A percentile compares a stretch with the other conserved stretches of the same genome.
These are phyloP conservation scores for Andricus curvator DNA, from an alignment of 2,888 invertebrate genomes.

Conservation along the genomic window DNA sequence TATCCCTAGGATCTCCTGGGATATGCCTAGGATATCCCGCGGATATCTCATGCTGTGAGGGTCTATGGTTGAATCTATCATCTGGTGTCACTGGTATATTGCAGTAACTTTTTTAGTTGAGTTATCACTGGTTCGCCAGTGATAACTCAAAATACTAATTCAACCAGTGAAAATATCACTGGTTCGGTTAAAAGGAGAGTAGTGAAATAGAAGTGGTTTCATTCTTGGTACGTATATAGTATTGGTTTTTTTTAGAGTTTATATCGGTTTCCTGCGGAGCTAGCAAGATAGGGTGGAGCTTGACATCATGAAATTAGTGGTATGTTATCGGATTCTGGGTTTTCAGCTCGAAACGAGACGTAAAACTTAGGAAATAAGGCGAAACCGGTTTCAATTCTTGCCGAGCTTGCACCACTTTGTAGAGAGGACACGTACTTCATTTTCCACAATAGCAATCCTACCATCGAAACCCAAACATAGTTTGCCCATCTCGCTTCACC, in stretches of 20 bases:
- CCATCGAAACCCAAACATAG: slow-evolving; percentile 19
- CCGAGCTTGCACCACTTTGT: slow-evolving; percentile 50
- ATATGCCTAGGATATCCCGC: too few relatives aligned
- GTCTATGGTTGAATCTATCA: too few relatives aligned
- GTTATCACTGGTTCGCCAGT: too few relatives aligned
- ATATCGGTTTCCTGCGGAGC: slow-evolving; percentile 50
- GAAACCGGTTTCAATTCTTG: slow-evolving; percentile 52
- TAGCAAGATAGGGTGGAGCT: slow-evolving; percentile 49
- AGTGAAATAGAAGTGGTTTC: too few relatives aligned
- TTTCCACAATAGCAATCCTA: slow-evolving; percentile 32
- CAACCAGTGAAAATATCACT: too few relatives aligned
- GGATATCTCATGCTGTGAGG: too few relatives aligned
- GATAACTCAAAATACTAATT: too few relatives aligned
- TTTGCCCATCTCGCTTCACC: not conserved
- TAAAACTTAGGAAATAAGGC: slow-evolving; percentile 52
- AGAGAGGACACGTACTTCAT: slow-evolving; percentile 48
- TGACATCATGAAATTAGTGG: slow-evolving; percentile 53
- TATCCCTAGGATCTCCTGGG: too few relatives aligned
- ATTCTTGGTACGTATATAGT: not conserved
- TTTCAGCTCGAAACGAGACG: slow-evolving; percentile 48
- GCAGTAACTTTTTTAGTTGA: too few relatives aligned
- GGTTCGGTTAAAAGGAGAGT: too few relatives aligned
- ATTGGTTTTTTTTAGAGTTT: slow-evolving; percentile 19
- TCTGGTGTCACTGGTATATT: too few relatives aligned
- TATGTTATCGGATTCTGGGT: slow-evolving; percentile 47